Base-by-base conservation (phyloP, 2,113 vertebrate species). In the Vicugna pacos region DNA sequence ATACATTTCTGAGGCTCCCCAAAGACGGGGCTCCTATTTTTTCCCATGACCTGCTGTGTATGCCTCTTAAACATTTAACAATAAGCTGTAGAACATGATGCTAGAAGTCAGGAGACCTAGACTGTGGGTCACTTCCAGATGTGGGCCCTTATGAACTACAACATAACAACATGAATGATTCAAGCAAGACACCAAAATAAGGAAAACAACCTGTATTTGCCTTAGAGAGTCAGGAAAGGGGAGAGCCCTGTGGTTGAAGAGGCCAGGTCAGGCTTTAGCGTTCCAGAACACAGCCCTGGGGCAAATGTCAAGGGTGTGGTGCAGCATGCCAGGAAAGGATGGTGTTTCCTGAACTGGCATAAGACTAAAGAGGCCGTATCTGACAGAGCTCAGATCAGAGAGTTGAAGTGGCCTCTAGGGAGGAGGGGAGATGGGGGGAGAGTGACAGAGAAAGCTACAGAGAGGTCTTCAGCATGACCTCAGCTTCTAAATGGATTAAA, bases 251-350 rank as follows among this genome's bases (percentile, higher is more conserved):
- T 9, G 13, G 83, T 38, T 35, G 64, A 42, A 84, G 50, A 94
- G 88, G 88, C 76, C 67, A 65, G 69, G 38, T 24, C 0, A 83
- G 95, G 77, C 95, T 91, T 94, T 95, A 93, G 80, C 10, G 1
- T 75, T 91, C 82, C 69, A 89, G 85, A 79, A 76, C 73, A 88
- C 1, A 91, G 80, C 72, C 15, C 13, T 42, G 52, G 93, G 52
- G 79, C 88, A 96, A 95, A 95, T 82, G 89, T 86, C 96, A 97
- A 93, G 65, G 24, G 60, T 69, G 48, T 82, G 24, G 46, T 16
- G 4, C 70, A 48, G 52, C 67, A 16, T 28, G 93, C 94, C 52
- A 91, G 86, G 38, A 46, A 58, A 90, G 83, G 91, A 60, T 86
- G 73, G 70, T 75, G 58, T 96, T 93, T 83, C 94, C 82, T 80